These are phyloP conservation scores for Puntigrus tetrazona DNA, from an alignment of 2,113 vertebrate genomes.

Conservation along the genomic window DNA sequence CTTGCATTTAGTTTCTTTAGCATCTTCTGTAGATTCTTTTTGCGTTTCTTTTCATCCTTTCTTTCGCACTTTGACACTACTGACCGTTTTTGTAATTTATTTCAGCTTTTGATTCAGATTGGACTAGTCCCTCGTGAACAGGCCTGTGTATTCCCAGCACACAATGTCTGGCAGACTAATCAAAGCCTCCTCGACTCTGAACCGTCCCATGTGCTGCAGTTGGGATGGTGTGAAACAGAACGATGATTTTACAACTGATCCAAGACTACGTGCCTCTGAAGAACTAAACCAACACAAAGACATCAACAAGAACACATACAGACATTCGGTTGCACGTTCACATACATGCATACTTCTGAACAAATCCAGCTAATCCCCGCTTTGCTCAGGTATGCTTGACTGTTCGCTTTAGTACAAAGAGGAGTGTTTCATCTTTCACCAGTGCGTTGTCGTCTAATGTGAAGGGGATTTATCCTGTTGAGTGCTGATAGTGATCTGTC, in stretches of 20 bases:
- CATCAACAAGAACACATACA: background rate
- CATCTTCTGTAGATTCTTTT: too few relatives aligned
- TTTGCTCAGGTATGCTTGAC: background rate
- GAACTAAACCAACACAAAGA: constrained; percentile 31
- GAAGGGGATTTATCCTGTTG: background rate
- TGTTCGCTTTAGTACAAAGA: background rate
- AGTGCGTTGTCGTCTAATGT: background rate
- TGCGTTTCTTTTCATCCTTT: too few relatives aligned
- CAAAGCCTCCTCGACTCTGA: background rate
- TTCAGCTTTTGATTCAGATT: too few relatives aligned
- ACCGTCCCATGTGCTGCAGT: constrained; percentile 36
- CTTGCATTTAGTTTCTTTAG: too few relatives aligned
- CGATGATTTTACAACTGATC: constrained; percentile 9
- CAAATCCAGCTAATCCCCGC: background rate
- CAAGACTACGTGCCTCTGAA: constrained; percentile 9
- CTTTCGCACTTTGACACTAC: too few relatives aligned
- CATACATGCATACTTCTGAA: background rate
- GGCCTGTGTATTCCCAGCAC: background rate
- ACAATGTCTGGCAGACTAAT: constrained; percentile 9
- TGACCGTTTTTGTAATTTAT: too few relatives aligned
- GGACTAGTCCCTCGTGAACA: background rate
- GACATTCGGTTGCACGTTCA: background rate
- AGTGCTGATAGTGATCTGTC: constrained; percentile 19
- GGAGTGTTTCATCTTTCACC: background rate
- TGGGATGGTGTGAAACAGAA: background rate